Evolutionary conservation across 2,113 vertebrate genomes (phyloP).

Genomic region (Carassius auratus): DNA sequence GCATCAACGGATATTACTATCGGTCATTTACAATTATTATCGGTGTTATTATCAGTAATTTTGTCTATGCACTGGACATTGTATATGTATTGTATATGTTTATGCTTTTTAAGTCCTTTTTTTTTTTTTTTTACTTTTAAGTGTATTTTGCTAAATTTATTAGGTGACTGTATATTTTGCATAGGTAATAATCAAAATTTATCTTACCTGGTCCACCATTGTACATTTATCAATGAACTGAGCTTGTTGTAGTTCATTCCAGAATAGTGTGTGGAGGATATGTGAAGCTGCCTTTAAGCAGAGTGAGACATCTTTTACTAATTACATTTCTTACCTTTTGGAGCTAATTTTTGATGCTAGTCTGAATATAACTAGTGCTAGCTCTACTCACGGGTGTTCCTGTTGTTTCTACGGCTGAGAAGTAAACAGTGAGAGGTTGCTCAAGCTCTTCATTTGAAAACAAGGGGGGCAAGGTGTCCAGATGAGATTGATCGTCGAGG

Average conservation of each 20-base stretch:
- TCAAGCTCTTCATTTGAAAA: not conserved
- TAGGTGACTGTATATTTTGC: not conserved
- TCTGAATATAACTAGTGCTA: not conserved
- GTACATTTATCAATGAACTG: not conserved
- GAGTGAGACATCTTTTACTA: not conserved
- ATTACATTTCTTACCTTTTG: not conserved
- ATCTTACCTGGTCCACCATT: not conserved
- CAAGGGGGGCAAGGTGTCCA: not conserved
- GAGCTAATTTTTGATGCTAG: not conserved
- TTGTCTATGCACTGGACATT: too few relatives aligned
- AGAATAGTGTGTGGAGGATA: not conserved
- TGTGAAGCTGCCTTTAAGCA: not conserved
- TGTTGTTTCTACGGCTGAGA: not conserved
- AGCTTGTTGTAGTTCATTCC: not conserved
- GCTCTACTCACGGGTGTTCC: not conserved
- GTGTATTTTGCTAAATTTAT: too few relatives aligned
- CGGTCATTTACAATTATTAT: too few relatives aligned
- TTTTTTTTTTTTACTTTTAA: too few relatives aligned
- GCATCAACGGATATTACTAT: too few relatives aligned
- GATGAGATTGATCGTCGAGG: constrained; percentile 6
- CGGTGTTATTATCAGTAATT: too few relatives aligned
- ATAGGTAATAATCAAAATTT: not conserved
- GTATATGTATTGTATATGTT: too few relatives aligned
- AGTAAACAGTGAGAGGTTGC: not conserved
- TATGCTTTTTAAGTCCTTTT: too few relatives aligned